A percentile compares a stretch with the other conserved stretches of the same genome.
Evolutionary conservation across 2,888 invertebrate species (phyloP).

Genomic region (Argyresthia albistria): DNA sequence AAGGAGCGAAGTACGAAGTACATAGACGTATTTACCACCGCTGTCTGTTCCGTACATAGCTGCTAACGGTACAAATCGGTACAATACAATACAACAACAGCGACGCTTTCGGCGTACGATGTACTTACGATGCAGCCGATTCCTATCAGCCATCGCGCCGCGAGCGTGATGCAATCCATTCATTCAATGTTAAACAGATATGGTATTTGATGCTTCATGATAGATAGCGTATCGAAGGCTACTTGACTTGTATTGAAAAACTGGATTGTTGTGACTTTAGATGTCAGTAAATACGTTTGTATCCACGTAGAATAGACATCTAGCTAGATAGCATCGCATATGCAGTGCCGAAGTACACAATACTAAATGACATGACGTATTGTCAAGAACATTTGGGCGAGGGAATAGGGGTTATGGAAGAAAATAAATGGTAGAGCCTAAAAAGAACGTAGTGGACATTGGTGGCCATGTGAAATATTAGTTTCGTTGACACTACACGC

Average conservation of each 20-base stretch:
- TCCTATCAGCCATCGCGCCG: constrained; percentile 10
- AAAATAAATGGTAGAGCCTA: no score
- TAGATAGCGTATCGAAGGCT: background rate
- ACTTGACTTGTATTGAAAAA: background rate
- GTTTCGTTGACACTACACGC: background rate
- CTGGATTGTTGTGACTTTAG: background rate
- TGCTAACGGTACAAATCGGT: constrained; percentile 44
- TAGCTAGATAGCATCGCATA: no score
- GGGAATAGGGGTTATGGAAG: no score
- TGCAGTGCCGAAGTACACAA: no score
- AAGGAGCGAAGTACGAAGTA: constrained; percentile 17
- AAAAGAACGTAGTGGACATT: no score
- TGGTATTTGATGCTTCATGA: constrained; percentile 9
- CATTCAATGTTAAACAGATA: constrained; percentile 20
- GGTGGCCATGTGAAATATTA: no score
- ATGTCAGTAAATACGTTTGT: no score
- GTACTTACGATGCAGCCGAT: constrained; percentile 11
- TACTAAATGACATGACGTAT: no score
- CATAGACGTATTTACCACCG: constrained; percentile 26
- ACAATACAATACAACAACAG: constrained; percentile 7
- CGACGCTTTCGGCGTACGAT: constrained; percentile 29
- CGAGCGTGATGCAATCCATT: constrained; percentile 10
- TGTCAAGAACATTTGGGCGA: no score
- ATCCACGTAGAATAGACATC: no score
- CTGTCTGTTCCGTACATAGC: constrained; percentile 27